Conservation (phyloP, 2,113 vertebrate genomes). For the Caranx melampygus region DNA sequence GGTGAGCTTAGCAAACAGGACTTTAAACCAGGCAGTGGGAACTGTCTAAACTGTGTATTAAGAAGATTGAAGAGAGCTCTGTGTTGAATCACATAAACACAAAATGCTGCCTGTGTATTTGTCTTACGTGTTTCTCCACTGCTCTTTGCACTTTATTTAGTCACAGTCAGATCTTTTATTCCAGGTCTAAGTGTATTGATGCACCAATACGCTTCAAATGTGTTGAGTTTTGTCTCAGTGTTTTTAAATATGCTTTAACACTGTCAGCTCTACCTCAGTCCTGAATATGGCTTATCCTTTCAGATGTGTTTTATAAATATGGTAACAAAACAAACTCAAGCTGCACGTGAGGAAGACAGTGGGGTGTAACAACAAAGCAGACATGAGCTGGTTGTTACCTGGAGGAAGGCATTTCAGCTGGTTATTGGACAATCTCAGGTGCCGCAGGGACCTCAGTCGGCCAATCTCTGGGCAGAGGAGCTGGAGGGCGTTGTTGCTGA, state of each 20-base stretch:
- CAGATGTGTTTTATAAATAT: neutral
- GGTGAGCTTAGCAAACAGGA: neutral
- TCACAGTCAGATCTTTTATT: neutral
- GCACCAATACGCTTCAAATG: neutral
- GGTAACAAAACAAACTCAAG: neutral
- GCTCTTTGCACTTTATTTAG: neutral
- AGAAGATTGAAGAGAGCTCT: neutral
- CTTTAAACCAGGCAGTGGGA: neutral
- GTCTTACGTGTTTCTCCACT: neutral
- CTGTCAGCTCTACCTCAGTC: neutral
- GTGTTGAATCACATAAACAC: neutral
- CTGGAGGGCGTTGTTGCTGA: slow-evolving; percentile 95
- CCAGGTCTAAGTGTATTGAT: neutral
- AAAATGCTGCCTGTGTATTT: neutral
- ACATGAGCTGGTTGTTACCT: slow-evolving; percentile 49
- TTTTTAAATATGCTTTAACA: neutral
- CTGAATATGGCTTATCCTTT: neutral
- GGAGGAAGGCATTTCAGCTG: slow-evolving; percentile 89
- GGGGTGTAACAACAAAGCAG: neutral
- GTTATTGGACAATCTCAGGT: slow-evolving; percentile 94
- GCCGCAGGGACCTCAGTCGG: slow-evolving; percentile 91
- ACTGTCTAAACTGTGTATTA: neutral
- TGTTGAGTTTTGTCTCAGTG: neutral
- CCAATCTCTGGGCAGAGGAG: slow-evolving; percentile 95
- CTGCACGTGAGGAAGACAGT: neutral